Percentiles rank a stretch among this genome's conserved stretches.
phyloP scores from a whole-genome alignment of 2,888 invertebrate genomes.

The Patella depressa region DNA sequence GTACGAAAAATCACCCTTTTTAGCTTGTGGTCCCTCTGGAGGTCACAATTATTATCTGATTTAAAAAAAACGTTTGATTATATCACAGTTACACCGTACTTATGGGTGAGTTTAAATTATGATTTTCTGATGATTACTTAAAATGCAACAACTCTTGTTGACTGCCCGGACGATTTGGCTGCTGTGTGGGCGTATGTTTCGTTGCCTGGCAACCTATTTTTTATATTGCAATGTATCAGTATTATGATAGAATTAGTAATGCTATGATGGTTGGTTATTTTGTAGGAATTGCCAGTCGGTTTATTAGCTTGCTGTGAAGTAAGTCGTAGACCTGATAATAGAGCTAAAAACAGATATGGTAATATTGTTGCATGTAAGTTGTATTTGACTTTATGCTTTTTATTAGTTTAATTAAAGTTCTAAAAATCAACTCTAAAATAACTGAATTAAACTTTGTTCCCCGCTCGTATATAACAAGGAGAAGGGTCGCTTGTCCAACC shows the following conservation, averaged over 20 bases:
- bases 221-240: not conserved
- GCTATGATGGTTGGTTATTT: not conserved
- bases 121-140: too few relatives aligned
- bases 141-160: too few relatives aligned
- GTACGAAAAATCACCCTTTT: too few relatives aligned
- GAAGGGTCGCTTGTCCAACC: not conserved
- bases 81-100: too few relatives aligned
- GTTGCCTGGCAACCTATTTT: too few relatives aligned
- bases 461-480: too few relatives aligned
- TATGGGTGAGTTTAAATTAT: too few relatives aligned
- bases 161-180: too few relatives aligned
- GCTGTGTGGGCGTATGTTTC: too few relatives aligned
- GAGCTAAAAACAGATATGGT: conserved; percentile 68
- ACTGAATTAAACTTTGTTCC: not conserved
- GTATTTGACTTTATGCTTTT: not conserved
- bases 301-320: conserved; percentile 61
- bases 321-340: conserved; percentile 66
- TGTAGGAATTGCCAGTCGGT: conserved; percentile 65
- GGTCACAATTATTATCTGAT: too few relatives aligned
- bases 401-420: not conserved
- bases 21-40: too few relatives aligned
- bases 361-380: conserved; percentile 70
- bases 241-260: not conserved
- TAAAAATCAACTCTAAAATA: not conserved
- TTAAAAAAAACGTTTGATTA: too few relatives aligned